Base-by-base conservation (phyloP, 2,888 invertebrate genomes). In the Pollenia angustigena region DNA sequence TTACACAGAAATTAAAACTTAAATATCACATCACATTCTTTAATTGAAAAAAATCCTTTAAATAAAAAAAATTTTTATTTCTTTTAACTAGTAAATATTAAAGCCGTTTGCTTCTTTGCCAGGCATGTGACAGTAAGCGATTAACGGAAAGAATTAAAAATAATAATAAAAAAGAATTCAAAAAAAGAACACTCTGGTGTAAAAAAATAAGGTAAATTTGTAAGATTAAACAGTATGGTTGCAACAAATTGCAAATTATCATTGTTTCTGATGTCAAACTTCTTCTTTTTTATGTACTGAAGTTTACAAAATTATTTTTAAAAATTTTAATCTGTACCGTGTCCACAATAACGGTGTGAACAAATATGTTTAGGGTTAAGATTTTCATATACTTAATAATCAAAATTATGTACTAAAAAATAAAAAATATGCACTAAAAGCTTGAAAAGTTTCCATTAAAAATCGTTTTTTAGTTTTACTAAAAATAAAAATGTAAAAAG, bases 121-220 rank as follows among this genome's bases (percentile, higher is more conserved):
- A 54, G 78, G 58, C 82, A 86, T 87, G 83, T 84, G 86, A 87
- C 76, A 72, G 52, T 81, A 78, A 84, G 62, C 76, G 84, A 84
- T 84, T 81, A 87, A 66, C 23, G 40, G 40, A 54, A 8, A 8
- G 50, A 54, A 44, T 32, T 32, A 32, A 32, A 32, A 32, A 32
- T 32, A 40, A 64, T 23, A 74, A 60, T 14, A 10, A 56, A 62
- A 54, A 8, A 52, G 50, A 75, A 4, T 32, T 32, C 32, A 1
- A 1, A 1, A 48, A 72, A 66, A 48, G 14, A 1, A 42, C 14
- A 14, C 14, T 10, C 1, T 6, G 42, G 42, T n/a, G 42, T 4
- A 69, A n/a, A n/a, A 18, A 23, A 32, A 52, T 72, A 62, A 10
- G 42, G 66, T 0, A 40, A 50, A 18, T 42, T 14, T n/a, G 10